Base-by-base conservation (phyloP, 1,140 invertebrate species). In the Diorhabda sublineata region DNA sequence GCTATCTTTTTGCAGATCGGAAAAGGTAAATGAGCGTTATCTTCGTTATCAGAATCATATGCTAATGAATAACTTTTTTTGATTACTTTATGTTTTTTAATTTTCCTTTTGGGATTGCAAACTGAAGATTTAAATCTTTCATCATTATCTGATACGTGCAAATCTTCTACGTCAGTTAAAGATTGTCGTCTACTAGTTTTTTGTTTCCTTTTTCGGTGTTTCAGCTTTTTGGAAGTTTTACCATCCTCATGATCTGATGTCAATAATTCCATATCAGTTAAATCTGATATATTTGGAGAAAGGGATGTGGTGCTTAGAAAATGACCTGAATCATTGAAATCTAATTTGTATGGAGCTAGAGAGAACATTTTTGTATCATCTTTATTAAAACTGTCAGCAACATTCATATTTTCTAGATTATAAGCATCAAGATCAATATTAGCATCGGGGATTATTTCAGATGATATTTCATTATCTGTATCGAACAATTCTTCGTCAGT, bases 151-250 rank as follows among this genome's bases (percentile, higher is more conserved):
- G 83, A 84, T 60, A 82, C 77, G 57, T 84, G 79, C 7, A 85
- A 73, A 74, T 83, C 81, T 74, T 85, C 84, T 41, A 83, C 72
- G 71, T 85, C 84, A 4, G 84, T 85, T 3, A 59, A 7, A 4
- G 81, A 52, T 4, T 77, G 77, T 47, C 81, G 81, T 47, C 81
- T 79, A 45, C 52, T 61, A 8, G 47, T n/a, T 58, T 59, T 67
- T 8, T 67, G 58, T 26, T 61, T 7, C 26, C 66, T 58, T 42
- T 68, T 60, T 62, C 58, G 42, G 11, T 26, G 56, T 64, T 64
- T 72, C 11, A 3, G 44, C 43, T 71, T 74, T 58, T 76, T 70
- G 3, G 9, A 58, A 64, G 69, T 57, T 60, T 69, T 69, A 43
- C 70, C 70, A n/a, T 69, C 70, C 8, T 75, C 71, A 42, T 56